Evolutionary conservation across 2,888 invertebrate genomes (phyloP).

Genomic region (Ellobium chinense): DNA sequence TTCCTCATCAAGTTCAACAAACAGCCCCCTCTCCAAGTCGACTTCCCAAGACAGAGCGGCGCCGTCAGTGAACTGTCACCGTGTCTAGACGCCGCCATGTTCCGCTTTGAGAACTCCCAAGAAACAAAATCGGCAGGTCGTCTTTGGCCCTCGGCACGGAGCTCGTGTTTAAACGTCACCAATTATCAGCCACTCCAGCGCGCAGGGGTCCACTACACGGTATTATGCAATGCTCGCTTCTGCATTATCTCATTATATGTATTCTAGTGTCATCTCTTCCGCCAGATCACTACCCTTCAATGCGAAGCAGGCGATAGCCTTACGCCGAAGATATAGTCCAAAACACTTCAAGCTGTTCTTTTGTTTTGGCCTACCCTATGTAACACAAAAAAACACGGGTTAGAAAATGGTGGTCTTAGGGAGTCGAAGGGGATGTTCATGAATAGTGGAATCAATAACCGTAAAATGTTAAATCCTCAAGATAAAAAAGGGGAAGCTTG

Average conservation of each 20-base stretch:
- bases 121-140: conserved; percentile 4
- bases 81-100: conserved; percentile 12
- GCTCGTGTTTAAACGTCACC: conserved; percentile 27
- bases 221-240: conserved; percentile 1
- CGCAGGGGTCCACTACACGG: conserved; percentile 10
- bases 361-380: no score
- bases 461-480: no score
- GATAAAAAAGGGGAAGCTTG: no score
- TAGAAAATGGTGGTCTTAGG: no score
- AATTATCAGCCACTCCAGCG: conserved; percentile 30
- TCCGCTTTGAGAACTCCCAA: neutral
- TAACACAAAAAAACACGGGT: no score
- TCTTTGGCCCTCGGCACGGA: conserved; percentile 10
- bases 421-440: no score
- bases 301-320: no score
- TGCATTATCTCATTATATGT: neutral
- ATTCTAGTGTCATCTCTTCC: conserved; percentile 16
- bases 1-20: no score
- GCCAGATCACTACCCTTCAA: no score
- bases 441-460: no score
- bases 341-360: no score
- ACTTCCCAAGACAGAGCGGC: conserved; percentile 10
- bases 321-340: no score
- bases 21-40: conserved; percentile 1
- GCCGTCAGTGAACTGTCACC: neutral